A percentile compares a stretch with the other conserved stretches of the same genome.
Evolutionary conservation across 2,888 invertebrate genomes (phyloP).

Genomic region (Lycocerus yunnanus): DNA sequence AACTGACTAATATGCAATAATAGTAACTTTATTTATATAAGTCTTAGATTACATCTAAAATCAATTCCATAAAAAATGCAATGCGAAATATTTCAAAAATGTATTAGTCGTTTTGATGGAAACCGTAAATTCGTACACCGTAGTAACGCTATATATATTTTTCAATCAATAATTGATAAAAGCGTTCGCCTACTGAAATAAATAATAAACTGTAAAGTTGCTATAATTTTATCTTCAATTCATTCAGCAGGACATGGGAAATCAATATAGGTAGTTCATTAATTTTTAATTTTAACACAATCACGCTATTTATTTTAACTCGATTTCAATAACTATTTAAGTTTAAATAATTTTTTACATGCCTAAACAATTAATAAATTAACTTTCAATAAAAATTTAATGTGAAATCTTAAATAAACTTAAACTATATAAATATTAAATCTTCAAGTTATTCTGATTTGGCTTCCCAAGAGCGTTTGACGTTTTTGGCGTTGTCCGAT

Average conservation of each 20-base stretch:
- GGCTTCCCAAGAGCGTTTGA: too few relatives aligned
- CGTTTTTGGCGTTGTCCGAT: too few relatives aligned
- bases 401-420: too few relatives aligned
- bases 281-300: not conserved
- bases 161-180: not conserved
- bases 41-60: conserved; percentile 36
- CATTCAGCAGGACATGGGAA: not conserved
- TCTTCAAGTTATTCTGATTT: too few relatives aligned
- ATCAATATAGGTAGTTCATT: not conserved
- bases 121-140: conserved; percentile 5
- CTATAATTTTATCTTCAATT: not conserved
- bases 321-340: not conserved
- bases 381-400: too few relatives aligned
- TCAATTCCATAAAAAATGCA: conserved; percentile 28
- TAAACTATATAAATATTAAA: too few relatives aligned
- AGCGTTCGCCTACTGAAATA: not conserved
- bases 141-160: not conserved
- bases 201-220: not conserved
- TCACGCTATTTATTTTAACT: not conserved
- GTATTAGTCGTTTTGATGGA: conserved; percentile 18
- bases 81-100: conserved; percentile 14
- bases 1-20: conserved; percentile 43
- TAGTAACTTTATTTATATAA: conserved; percentile 41
- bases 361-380: not conserved
- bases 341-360: not conserved